phyloP scores from a whole-genome alignment of 2,888 invertebrate genomes.

The Leucania comma region DNA sequence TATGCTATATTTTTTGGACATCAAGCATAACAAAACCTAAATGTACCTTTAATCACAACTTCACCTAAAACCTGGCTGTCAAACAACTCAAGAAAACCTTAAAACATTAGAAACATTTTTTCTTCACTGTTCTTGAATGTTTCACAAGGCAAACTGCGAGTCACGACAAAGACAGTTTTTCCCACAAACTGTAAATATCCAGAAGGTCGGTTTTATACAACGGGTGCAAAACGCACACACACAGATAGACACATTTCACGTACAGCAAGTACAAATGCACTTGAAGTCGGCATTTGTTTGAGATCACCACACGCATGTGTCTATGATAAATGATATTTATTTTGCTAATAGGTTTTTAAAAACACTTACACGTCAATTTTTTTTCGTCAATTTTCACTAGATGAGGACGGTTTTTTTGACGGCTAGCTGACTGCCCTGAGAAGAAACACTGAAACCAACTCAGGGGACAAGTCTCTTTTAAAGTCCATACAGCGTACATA shows the following conservation, averaged over 20 bases:
- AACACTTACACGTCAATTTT: too few relatives aligned
- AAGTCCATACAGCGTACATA: too few relatives aligned
- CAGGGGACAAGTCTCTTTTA: too few relatives aligned
- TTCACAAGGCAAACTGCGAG: constrained; percentile 57
- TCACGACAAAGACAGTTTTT: constrained; percentile 48
- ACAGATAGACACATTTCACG: neutral
- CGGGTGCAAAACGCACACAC: neutral
- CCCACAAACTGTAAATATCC: constrained; percentile 15
- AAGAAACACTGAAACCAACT: too few relatives aligned
- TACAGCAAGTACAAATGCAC: neutral
- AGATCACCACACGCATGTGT: too few relatives aligned
- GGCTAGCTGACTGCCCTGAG: too few relatives aligned
- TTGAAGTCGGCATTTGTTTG: neutral
- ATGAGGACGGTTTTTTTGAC: too few relatives aligned
- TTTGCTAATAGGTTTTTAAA: too few relatives aligned
- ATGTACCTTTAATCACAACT: neutral
- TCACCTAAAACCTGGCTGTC: neutral
- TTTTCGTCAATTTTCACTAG: too few relatives aligned
- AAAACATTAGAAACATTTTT: constrained; percentile 42
- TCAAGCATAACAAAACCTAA: too few relatives aligned
- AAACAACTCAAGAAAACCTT: constrained; percentile 13
- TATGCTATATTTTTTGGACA: too few relatives aligned
- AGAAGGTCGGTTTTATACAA: neutral
- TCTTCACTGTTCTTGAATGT: constrained; percentile 47
- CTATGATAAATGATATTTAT: too few relatives aligned